Conservation (phyloP, 2,888 invertebrate species). For the Eurytoma californica region DNA sequence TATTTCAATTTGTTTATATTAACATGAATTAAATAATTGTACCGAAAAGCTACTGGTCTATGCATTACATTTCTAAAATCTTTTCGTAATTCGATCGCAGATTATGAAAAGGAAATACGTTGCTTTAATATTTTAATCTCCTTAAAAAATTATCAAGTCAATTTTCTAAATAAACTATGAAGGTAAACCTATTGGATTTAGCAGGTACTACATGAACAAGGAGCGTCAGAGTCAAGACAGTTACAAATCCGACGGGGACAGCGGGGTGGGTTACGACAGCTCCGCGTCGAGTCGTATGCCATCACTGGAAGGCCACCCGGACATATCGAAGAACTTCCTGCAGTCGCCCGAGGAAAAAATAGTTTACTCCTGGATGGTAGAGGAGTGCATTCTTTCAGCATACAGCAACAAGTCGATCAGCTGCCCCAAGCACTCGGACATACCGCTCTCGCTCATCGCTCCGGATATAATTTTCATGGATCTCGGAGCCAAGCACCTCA, state of each 20-base stretch:
- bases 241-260: slow-evolving; percentile 88
- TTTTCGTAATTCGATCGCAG: too few species aligned
- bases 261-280: slow-evolving; percentile 88
- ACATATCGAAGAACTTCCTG: slow-evolving; percentile 71
- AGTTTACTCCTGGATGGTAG: slow-evolving; percentile 92
- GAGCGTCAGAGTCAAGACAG: slow-evolving; percentile 80
- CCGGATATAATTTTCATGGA: slow-evolving; percentile 96
- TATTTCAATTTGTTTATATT: too few species aligned
- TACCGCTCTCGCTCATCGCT: slow-evolving; percentile 87
- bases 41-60: too few species aligned
- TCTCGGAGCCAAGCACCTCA: slow-evolving; percentile 87
- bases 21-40: too few species aligned
- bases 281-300: slow-evolving; percentile 88
- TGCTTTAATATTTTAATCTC: too few species aligned
- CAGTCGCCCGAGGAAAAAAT: slow-evolving; percentile 64
- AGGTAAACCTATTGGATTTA: too few species aligned
- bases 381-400: slow-evolving; percentile 94
- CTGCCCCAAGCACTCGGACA: slow-evolving; percentile 89
- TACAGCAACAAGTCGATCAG: slow-evolving; percentile 84
- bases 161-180: too few species aligned
- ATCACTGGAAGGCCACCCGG: slow-evolving; percentile 87
- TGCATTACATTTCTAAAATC: too few species aligned
- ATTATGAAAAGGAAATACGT: too few species aligned
- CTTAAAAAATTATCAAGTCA: too few species aligned
- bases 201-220: slow-evolving; percentile 67